Base-by-base conservation (phyloP, 2,113 vertebrate genomes). In the Pseudopodoces humilis region DNA sequence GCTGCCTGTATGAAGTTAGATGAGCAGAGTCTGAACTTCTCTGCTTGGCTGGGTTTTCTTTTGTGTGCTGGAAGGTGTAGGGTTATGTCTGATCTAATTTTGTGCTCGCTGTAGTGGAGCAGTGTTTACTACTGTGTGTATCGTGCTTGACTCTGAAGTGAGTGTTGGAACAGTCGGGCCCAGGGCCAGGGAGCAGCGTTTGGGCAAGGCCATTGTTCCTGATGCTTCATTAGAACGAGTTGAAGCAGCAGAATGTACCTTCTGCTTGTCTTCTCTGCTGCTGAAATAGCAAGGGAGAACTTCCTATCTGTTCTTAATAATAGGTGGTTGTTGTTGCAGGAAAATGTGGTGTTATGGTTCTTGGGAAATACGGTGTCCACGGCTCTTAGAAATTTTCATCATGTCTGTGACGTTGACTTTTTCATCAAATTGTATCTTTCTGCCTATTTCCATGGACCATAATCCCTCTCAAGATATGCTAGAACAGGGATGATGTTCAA, bases 1-100 rank as follows among this genome's bases (percentile, higher is more conserved):
- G 33, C 20, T 58, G 33, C 6, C 1, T 6, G 27, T 16, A 0
- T 37, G 37, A 21, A 39, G 46, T 27, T 15, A 11, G 74, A 4
- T 0, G 2, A 56, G 44, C 19, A 5, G 60, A 55, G 18, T 9
- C 55, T 53, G 63, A 41, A 1, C 65, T 86, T 35, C 44, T 50
- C 7, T 13, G 21, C 41, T 43, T 17, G 37, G 55, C 5, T 69
- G 55, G 18, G 8, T 37, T 86, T 69, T 44, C 27, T 31, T 31
- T 20, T 0, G 0, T 11, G 0, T 15, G 60, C 47, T 30, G 23
- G 80, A 8, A 59, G 46, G 71, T 23, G 60, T 80, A 44, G 79
- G 71, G 78, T 92, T 39, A 0, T 74, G 46, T n/a, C 63, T 31
- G 65, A 41, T 41, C 37, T 31, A 1, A n/a, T 35, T 33, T 11